A percentile compares a stretch with the other conserved stretches of the same genome.
These are phyloP conservation scores for Otis tarda DNA, from an alignment of 2,113 vertebrate species.

Conservation along the genomic window DNA sequence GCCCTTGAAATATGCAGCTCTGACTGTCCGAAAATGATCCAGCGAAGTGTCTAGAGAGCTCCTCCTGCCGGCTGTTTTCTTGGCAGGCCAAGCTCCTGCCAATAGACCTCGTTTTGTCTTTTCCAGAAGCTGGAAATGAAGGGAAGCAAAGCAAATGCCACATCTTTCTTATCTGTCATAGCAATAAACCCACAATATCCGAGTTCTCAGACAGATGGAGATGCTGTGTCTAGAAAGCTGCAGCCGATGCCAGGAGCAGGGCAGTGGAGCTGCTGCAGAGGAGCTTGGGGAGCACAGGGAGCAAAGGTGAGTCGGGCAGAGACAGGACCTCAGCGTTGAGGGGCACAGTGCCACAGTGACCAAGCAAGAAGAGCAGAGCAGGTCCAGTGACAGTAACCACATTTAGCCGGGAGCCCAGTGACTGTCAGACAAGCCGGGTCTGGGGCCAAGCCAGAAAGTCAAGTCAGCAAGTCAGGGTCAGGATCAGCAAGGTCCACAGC, in stretches of 20 bases:
- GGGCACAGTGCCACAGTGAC: not conserved
- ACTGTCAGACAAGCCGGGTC: not conserved
- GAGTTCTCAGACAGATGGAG: not conserved
- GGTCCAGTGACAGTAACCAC: not conserved
- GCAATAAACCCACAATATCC: not conserved
- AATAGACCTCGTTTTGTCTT: fast-evolving
- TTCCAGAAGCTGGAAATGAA: not conserved
- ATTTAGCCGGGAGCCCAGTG: not conserved
- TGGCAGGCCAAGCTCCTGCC: not conserved
- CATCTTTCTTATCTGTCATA: not conserved
- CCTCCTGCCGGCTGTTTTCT: constrained; percentile 53
- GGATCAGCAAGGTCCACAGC: not conserved
- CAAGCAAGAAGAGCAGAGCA: not conserved
- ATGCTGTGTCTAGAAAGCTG: not conserved
- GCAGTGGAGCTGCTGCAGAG: not conserved
- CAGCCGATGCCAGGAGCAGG: fast-evolving
- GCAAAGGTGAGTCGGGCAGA: not conserved
- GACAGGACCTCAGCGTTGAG: not conserved
- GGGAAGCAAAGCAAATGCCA: not conserved
- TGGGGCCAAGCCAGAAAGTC: not conserved
- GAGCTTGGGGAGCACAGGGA: not conserved
- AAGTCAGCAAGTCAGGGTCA: not conserved
- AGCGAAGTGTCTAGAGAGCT: constrained; percentile 18
- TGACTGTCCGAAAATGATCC: not conserved
- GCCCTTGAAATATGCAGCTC: not conserved